These are phyloP conservation scores for Orthosia cruda DNA, from an alignment of 2,888 invertebrate species.

Conservation along the genomic window DNA sequence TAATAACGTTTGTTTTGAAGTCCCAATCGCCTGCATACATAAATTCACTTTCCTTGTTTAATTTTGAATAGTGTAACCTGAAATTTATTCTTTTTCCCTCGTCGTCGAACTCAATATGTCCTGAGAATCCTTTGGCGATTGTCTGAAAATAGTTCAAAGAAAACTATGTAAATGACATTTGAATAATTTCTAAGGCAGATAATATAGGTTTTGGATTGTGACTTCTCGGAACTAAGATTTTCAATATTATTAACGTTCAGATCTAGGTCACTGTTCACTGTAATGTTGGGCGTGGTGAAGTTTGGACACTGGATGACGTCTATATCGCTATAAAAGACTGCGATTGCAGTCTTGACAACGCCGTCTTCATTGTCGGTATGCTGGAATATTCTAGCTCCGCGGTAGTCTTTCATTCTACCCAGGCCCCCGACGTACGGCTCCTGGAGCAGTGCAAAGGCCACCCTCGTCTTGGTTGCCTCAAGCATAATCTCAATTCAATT, in stretches of 20 bases:
- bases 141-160: conserved; percentile 81
- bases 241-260: not conserved
- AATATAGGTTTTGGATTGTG: not conserved
- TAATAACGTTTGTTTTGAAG: conserved; percentile 83
- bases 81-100: conserved; percentile 93
- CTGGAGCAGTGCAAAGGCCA: too few species aligned
- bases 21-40: conserved; percentile 91
- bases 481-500: too few species aligned
- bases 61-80: conserved; percentile 91
- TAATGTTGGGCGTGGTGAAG: too few species aligned
- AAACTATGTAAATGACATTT: not conserved
- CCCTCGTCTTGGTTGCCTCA: too few species aligned
- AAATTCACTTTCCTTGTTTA: conserved; percentile 90
- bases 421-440: too few species aligned
- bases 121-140: conserved; percentile 92
- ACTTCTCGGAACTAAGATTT: not conserved
- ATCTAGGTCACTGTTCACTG: not conserved
- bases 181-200: not conserved
- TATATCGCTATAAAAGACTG: too few species aligned
- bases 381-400: too few species aligned
- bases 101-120: conserved; percentile 93
- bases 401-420: too few species aligned
- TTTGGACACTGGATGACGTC: too few species aligned
- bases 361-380: too few species aligned
- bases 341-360: too few species aligned